Evolutionary conservation across 2,888 invertebrate species (phyloP).

Genomic region (Eledona agricola): DNA sequence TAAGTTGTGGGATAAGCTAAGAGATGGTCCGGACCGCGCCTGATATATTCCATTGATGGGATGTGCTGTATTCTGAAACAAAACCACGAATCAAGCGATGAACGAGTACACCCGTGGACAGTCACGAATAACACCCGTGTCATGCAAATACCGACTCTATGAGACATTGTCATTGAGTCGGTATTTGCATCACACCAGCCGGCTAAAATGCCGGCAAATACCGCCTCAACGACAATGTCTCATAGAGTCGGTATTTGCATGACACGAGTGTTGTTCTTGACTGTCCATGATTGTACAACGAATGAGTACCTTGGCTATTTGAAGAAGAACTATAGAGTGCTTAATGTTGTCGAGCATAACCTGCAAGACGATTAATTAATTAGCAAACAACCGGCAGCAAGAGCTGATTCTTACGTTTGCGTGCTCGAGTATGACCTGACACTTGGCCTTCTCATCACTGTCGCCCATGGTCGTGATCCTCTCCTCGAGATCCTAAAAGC

Average conservation of each 20-base stretch:
- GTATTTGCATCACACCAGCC: too few species aligned
- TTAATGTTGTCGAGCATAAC: slow-evolving; percentile 96
- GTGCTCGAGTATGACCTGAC: slow-evolving; percentile 76
- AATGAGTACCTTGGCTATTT: slow-evolving; percentile 89
- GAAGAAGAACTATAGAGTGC: slow-evolving; percentile 96
- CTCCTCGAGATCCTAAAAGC: slow-evolving; percentile 74
- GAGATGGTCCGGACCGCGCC: slow-evolving; percentile 63
- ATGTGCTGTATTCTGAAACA: slow-evolving; percentile 84
- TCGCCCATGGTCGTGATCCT: slow-evolving; percentile 71
- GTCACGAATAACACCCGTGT: too few species aligned
- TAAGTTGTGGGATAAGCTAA: slow-evolving; percentile 52
- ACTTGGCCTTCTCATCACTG: slow-evolving; percentile 72
- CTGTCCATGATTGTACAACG: too few species aligned
- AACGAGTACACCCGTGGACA: slow-evolving; percentile 9
- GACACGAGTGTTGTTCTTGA: too few species aligned
- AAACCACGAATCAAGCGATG: not conserved
- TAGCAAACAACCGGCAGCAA: slow-evolving; percentile 7
- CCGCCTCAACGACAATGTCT: too few species aligned
- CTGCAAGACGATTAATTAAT: slow-evolving; percentile 65
- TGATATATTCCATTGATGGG: slow-evolving; percentile 90
- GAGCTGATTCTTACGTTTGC: slow-evolving; percentile 73
- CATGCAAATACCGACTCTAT: too few species aligned
- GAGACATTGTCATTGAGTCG: too few species aligned
- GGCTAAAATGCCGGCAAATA: too few species aligned
- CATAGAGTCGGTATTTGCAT: too few species aligned